Evolutionary conservation across 2,797 vertebrate species (phyloP).

Genomic region (Neoniphon sammara): DNA sequence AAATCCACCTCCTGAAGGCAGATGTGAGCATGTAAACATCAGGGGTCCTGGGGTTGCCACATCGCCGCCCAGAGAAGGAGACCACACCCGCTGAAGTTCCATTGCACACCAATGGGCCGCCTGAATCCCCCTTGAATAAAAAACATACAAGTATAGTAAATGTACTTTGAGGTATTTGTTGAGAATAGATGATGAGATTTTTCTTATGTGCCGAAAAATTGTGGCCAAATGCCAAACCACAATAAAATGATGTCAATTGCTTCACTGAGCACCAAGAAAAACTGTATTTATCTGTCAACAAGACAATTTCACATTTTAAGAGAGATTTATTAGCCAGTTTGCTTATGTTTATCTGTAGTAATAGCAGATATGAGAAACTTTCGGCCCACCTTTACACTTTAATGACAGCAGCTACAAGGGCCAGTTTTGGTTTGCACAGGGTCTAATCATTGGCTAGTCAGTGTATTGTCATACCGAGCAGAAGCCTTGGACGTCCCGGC

Average conservation of each 20-base stretch:
- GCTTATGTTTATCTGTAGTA: background rate
- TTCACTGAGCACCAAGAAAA: background rate
- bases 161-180: background rate
- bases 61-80: slow-evolving; percentile 81
- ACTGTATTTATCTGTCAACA: background rate
- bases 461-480: slow-evolving; percentile 68
- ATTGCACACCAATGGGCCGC: slow-evolving; percentile 82
- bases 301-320: background rate
- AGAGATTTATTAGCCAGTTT: background rate
- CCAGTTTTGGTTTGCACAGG: background rate
- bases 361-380: too few species aligned
- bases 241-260: background rate
- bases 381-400: too few species aligned
- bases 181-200: background rate
- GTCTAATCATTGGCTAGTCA: background rate
- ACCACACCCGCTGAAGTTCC: slow-evolving; percentile 74
- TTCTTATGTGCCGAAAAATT: background rate
- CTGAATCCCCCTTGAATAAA: slow-evolving; percentile 81
- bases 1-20: slow-evolving; percentile 78
- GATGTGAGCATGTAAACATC: slow-evolving; percentile 83
- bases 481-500: slow-evolving; percentile 56
- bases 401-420: background rate
- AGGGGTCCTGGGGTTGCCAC: slow-evolving; percentile 76
- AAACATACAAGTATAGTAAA: background rate
- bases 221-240: background rate